Base-by-base conservation (phyloP, 2,113 vertebrate genomes). In the Cariama cristata region DNA sequence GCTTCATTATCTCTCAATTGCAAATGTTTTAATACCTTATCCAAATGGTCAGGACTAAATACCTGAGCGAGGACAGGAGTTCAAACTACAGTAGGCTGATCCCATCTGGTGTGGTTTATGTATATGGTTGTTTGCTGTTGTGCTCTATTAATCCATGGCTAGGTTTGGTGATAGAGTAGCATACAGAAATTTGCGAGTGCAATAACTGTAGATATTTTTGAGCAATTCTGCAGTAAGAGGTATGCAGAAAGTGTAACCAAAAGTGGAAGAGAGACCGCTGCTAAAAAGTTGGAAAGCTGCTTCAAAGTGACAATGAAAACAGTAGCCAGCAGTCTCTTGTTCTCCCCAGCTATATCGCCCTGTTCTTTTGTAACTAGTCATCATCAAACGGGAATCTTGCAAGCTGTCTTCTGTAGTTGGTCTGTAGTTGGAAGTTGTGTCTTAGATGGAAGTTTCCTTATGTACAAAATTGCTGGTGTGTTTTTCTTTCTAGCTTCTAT, bases 91-190 rank as follows among this genome's bases (percentile, higher is more conserved):
- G n/a, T 7, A 69, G 38, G 26, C 44, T 64, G 44, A 45, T 50
- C 32, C 42, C 26, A 1, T 28, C 44, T 6, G 0, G 0, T 7
- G 8, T 59, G n/a, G 22, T 33, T 82, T 49, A 28, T 21, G 12
- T 60, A 4, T 40, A 6, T 13, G 5, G 14, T 8, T 53, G 38
- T 30, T 58, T 58, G 64, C 44, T 64, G 21, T 38, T 53, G 58
- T 60, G 45, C 52, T 60, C 16, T 62, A 0, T 55, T 45, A 50
- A 50, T 45, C 33, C 11, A 6, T 50, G 55, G 27, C 32, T 44
- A 56, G 23, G 32, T 59, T 47, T 53, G 60, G 26, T 16, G 32
- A 21, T 52, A 12, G 35, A 74, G 28, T 14, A n/a, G 24, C 28
- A 17, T 14, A 28, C 4, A 6, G 33, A 49, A 45, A 27, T 26